Percentiles rank a stretch among this genome's conserved stretches.
Conservation (phyloP, 2,113 vertebrate species). For the Chionodraco myersi region DNA sequence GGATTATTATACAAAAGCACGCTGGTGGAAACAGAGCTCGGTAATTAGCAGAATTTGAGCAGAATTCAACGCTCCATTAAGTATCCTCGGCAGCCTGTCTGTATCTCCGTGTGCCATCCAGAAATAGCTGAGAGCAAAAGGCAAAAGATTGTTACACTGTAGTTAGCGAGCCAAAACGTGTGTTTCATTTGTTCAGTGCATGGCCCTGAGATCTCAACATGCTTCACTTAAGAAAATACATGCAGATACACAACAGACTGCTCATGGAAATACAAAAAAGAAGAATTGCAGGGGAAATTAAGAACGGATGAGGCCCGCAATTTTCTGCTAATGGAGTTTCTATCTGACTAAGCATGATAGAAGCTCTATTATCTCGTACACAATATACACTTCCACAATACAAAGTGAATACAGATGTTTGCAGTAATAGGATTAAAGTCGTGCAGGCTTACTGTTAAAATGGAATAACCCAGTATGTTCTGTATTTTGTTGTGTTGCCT, state of each 20-base stretch:
- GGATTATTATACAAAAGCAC: slow-evolving; percentile 63
- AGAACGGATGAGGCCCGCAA: neutral
- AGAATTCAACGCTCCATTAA: slow-evolving; percentile 50
- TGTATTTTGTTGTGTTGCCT: neutral
- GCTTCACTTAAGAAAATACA: neutral
- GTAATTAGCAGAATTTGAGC: slow-evolving; percentile 65
- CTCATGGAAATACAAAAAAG: neutral
- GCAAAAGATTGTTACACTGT: neutral
- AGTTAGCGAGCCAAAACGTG: neutral
- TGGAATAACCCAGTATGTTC: neutral
- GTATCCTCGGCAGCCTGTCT: slow-evolving; percentile 20
- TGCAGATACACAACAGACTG: neutral
- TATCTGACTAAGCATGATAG: neutral
- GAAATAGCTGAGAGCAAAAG: slow-evolving; percentile 18
- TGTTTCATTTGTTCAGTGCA: neutral
- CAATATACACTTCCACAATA: neutral
- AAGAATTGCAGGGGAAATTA: too few species aligned
- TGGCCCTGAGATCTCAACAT: neutral
- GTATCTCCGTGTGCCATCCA: slow-evolving; percentile 22
- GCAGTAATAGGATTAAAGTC: neutral
- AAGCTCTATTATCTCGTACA: neutral
- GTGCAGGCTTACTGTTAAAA: neutral
- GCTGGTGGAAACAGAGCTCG: slow-evolving; percentile 53
- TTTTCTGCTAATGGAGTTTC: neutral
- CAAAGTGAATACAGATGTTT: neutral